Evolutionary conservation across 1,140 invertebrate species (phyloP).

Genomic region (Drosophila subpulchrella): DNA sequence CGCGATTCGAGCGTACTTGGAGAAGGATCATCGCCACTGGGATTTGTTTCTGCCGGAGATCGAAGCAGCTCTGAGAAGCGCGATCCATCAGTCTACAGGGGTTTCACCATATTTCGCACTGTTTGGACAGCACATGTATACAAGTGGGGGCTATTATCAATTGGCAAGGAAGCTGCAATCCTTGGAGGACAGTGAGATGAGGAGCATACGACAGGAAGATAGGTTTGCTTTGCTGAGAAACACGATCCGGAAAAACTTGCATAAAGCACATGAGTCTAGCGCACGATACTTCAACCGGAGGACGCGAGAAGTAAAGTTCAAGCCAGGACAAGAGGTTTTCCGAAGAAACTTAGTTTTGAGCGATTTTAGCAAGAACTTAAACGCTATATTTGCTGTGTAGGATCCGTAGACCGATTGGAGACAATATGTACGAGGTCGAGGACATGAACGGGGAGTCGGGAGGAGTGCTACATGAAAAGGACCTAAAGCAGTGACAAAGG

Average conservation of each 20-base stretch:
- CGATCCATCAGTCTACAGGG: too few species aligned
- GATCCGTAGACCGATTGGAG: not conserved
- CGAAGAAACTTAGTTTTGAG: too few species aligned
- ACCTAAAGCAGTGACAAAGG: not conserved
- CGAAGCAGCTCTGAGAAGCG: not conserved
- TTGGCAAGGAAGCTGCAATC: not conserved
- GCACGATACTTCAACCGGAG: too few species aligned
- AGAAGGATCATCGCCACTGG: not conserved
- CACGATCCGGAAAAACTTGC: too few species aligned
- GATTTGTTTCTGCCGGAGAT: conserved; percentile 2
- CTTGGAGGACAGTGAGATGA: not conserved
- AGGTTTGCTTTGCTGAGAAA: too few species aligned
- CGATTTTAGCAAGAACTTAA: too few species aligned
- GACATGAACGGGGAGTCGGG: not conserved
- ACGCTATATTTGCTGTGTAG: conserved; percentile 7
- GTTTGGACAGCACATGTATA: too few species aligned
- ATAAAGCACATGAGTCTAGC: too few species aligned
- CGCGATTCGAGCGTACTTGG: not conserved
- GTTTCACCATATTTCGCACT: too few species aligned
- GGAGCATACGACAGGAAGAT: not conserved
- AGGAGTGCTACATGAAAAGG: conserved; percentile 3
- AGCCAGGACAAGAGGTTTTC: conserved; percentile 5
- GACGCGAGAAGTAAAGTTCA: not conserved
- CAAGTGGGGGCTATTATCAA: not conserved
- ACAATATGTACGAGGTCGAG: conserved; percentile 9